Percentiles rank a stretch among this genome's conserved stretches.
These are phyloP conservation scores for Atherix ibis DNA, from an alignment of 2,888 invertebrate species.

Conservation along the genomic window DNA sequence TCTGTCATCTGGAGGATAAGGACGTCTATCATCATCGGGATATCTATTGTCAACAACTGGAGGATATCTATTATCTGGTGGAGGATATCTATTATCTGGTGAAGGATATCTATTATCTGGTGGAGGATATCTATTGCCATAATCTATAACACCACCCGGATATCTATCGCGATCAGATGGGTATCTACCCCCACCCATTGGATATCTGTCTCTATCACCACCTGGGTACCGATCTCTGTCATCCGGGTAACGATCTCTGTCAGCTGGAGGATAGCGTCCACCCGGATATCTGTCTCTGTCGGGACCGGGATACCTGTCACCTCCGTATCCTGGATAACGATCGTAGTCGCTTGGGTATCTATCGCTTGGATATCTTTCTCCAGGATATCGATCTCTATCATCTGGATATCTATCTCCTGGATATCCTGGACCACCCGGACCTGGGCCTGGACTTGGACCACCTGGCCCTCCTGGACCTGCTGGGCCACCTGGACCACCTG, in stretches of 20 bases:
- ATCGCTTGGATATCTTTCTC: slow-evolving; percentile 28
- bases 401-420: slow-evolving; percentile 24
- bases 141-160: slow-evolving; percentile 23
- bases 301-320: slow-evolving; percentile 33
- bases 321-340: slow-evolving; percentile 22
- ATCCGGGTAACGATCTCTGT: slow-evolving; percentile 13
- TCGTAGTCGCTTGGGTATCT: slow-evolving; percentile 22
- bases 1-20: slow-evolving; percentile 11
- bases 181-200: slow-evolving; percentile 18
- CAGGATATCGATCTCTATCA: slow-evolving; percentile 36
- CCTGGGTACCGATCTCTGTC: slow-evolving; percentile 18
- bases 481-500: slow-evolving; percentile 31
- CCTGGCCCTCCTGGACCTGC: slow-evolving; percentile 32
- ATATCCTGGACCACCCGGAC: slow-evolving; percentile 25
- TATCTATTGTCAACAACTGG: slow-evolving; percentile 9
- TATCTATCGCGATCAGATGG: slow-evolving; percentile 18
- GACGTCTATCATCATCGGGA: slow-evolving; percentile 4
- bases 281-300: slow-evolving; percentile 36
- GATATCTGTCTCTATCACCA: slow-evolving; percentile 30
- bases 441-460: slow-evolving; percentile 28
- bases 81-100: slow-evolving; percentile 8
- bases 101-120: slow-evolving; percentile 4
- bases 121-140: slow-evolving; percentile 8
- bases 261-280: slow-evolving; percentile 17
- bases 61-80: slow-evolving; percentile 9